phyloP scores from a whole-genome alignment of 2,888 invertebrate species.

The Drosophila tanythrix region DNA sequence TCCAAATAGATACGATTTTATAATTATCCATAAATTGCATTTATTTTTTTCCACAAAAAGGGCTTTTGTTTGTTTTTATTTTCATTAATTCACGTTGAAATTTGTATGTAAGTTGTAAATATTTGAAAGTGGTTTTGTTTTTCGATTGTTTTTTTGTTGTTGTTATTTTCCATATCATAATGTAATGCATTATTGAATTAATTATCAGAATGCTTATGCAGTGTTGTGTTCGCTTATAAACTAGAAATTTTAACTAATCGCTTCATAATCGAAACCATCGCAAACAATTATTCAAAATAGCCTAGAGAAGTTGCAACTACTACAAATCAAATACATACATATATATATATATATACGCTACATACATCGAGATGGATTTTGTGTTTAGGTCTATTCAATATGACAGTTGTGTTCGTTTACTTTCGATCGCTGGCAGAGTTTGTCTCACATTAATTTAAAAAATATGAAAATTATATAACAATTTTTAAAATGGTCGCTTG shows the following conservation, averaged over 20 bases:
- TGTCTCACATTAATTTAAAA: slow-evolving; percentile 44
- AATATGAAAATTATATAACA: slow-evolving; percentile 68
- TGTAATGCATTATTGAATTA: slow-evolving; percentile 55
- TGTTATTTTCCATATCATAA: slow-evolving; percentile 56
- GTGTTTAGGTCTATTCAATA: slow-evolving; percentile 64
- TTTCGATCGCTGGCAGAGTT: slow-evolving; percentile 68
- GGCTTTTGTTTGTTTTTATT: slow-evolving; percentile 41
- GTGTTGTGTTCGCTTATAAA: slow-evolving; percentile 60
- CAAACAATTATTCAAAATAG: slow-evolving; percentile 77
- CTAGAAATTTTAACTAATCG: slow-evolving; percentile 78
- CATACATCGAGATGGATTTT: slow-evolving; percentile 71
- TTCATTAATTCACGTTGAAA: slow-evolving; percentile 72
- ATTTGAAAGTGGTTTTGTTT: slow-evolving; percentile 69
- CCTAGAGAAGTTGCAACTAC: slow-evolving; percentile 78
- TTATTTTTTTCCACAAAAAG: slow-evolving; percentile 76
- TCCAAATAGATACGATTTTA: slow-evolving; percentile 9
- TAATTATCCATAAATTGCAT: slow-evolving; percentile 77
- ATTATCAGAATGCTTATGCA: slow-evolving; percentile 63
- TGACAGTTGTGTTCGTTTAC: slow-evolving; percentile 77
- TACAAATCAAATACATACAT: slow-evolving; percentile 60
- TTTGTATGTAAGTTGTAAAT: slow-evolving; percentile 77
- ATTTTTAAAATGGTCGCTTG: slow-evolving; percentile 44
- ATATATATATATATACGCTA: slow-evolving; percentile 49
- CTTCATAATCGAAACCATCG: slow-evolving; percentile 72
- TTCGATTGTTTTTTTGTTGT: slow-evolving; percentile 37